Evolutionary conservation across 2,797 vertebrate genomes (phyloP).

Genomic region (Myiothlypis coronata): DNA sequence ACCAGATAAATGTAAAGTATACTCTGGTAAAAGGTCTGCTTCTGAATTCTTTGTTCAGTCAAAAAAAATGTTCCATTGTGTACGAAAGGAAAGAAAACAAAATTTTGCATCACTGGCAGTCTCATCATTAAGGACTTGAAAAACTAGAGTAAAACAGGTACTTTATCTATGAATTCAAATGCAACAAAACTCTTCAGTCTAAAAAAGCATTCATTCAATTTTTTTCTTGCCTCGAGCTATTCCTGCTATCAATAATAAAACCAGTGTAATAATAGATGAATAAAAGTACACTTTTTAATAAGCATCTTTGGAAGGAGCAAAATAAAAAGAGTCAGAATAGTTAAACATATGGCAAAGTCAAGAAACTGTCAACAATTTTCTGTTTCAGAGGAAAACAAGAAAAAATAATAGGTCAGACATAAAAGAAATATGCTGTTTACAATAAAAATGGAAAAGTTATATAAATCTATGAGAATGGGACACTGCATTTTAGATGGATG

Average conservation of each 20-base stretch:
- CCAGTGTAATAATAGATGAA: not conserved
- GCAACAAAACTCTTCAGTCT: not conserved
- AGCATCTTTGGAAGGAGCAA: not conserved
- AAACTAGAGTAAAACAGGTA: not conserved
- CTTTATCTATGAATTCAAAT: not conserved
- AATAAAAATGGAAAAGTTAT: not conserved
- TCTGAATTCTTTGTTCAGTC: not conserved
- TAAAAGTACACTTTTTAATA: not conserved
- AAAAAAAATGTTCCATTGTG: not conserved
- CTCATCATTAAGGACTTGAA: not conserved
- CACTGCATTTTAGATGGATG: not conserved
- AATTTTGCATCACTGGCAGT: not conserved
- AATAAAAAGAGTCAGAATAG: not conserved
- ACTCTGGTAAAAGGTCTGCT: not conserved
- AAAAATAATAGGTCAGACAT: not conserved
- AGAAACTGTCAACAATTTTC: not conserved
- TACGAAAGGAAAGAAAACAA: not conserved
- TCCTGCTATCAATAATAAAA: not conserved
- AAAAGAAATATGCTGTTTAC: not conserved
- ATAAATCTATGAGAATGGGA: not conserved
- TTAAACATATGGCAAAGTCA: not conserved
- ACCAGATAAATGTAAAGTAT: not conserved
- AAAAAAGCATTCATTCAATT: not conserved
- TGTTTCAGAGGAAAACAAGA: not conserved
- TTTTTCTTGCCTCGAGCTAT: not conserved